These are phyloP conservation scores for Scaeva pyrastri DNA, from an alignment of 2,888 invertebrate species.

Conservation along the genomic window DNA sequence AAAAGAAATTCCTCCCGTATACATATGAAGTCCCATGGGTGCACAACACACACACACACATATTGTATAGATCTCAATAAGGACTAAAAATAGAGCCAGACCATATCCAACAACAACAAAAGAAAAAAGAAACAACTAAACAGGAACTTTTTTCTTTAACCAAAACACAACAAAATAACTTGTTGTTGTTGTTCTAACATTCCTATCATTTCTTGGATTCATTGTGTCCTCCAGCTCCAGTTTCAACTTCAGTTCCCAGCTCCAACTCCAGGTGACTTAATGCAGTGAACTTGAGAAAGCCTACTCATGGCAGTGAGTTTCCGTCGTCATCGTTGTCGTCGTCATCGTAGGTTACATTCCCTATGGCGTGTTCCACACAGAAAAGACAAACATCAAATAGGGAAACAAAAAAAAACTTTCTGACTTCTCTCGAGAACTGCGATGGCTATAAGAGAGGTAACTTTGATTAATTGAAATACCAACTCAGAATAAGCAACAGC, in stretches of 20 bases:
- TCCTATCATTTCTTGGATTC: conserved; percentile 36
- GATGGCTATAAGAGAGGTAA: conserved; percentile 13
- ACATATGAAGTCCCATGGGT: conserved; percentile 41
- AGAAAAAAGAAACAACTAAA: conserved; percentile 35
- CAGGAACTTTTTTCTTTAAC: conserved; percentile 55
- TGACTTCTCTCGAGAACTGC: neutral
- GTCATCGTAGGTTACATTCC: neutral
- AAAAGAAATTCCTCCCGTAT: neutral
- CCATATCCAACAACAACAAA: conserved; percentile 5
- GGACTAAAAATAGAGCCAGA: neutral
- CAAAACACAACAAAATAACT: conserved; percentile 62
- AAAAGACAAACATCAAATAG: conserved; percentile 20
- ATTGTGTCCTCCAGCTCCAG: conserved; percentile 28
- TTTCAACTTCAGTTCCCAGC: too few relatives aligned
- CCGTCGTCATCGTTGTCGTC: neutral
- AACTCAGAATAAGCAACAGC: conserved; percentile 45
- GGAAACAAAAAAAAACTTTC: conserved; percentile 21
- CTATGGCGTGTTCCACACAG: conserved; percentile 11
- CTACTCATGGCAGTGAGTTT: neutral
- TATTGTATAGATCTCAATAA: conserved; percentile 3
- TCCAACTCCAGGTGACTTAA: conserved; percentile 49
- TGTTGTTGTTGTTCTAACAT: conserved; percentile 44
- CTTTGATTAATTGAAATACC: conserved; percentile 72
- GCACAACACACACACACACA: conserved; percentile 1
- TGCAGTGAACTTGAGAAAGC: conserved; percentile 47